A percentile compares a stretch with the other conserved stretches of the same genome.
phyloP scores from a whole-genome alignment of 2,888 invertebrate species.

The Aphidius colemani region DNA sequence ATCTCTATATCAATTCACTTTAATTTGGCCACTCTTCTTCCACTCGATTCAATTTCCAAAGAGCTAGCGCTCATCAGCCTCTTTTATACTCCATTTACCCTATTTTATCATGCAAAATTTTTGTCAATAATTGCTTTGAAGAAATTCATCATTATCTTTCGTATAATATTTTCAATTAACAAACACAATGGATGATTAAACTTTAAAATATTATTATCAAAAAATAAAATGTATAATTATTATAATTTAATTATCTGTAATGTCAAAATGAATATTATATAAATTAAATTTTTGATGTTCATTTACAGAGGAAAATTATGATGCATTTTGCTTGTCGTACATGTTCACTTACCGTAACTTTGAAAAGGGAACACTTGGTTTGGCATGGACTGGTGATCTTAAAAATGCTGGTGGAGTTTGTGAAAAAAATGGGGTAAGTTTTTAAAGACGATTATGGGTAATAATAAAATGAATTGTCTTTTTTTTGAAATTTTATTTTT shows the following conservation, averaged over 20 bases:
- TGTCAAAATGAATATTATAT: background rate
- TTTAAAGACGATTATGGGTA: constrained; percentile 11
- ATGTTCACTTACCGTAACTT: constrained; percentile 97
- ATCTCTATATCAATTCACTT: background rate
- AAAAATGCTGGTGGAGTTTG: constrained; percentile 96
- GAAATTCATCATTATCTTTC: background rate
- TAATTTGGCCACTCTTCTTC: constrained; percentile 1
- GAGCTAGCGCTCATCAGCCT: background rate
- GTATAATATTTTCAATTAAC: too few relatives aligned
- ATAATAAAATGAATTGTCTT: background rate
- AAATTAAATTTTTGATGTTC: background rate
- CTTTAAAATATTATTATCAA: too few relatives aligned
- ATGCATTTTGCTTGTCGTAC: constrained; percentile 95
- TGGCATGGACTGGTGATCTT: constrained; percentile 95
- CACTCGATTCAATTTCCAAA: constrained; percentile 16
- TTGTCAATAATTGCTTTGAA: background rate
- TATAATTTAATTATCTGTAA: background rate
- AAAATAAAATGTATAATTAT: too few relatives aligned
- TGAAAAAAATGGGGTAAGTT: constrained; percentile 87
- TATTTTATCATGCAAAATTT: too few relatives aligned
- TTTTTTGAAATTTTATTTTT: constrained; percentile 17
- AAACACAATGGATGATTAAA: too few relatives aligned
- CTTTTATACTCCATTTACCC: too few relatives aligned
- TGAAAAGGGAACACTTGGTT: constrained; percentile 90
- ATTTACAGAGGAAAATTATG: constrained; percentile 89